Evolutionary conservation across 2,797 vertebrate species (phyloP), one percentile per base, ranked within the genome.

Genomic region (Prionace glauca): DNA sequence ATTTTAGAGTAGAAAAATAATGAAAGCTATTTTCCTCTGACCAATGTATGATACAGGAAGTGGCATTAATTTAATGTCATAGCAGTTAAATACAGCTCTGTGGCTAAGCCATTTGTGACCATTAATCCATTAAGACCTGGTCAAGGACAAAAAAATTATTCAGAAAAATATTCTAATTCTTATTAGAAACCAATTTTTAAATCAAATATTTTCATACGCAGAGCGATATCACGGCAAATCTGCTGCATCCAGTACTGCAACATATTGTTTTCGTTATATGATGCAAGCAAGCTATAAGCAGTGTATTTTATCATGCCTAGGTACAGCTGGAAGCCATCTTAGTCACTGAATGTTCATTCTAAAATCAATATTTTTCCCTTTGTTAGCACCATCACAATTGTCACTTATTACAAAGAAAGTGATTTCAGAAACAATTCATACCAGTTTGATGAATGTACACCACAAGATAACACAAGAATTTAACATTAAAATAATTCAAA

Each of bases 401-500:
- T 92, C n/a, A 92, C 32, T 36, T 92, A 65, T 69, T 36, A 92
- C n/a, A 92, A n/a, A 92, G n/a, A 41, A 69, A 92, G 90, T 41
- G 62, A 92, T n/a, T 90, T 92, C 11, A 69, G 62, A 92, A 92
- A 92, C n/a, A 92, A 92, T 69, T 92, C 36, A 41, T n/a, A 69
- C 22, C 41, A 90, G 29, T 62, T 90, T 60, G 29, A 32, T 62
- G 20, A 41, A 36, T 36, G 62, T 22, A 36, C 90, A 92, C 7
- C 7, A 92, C 90, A 18, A 10, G 65, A 5, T 41, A 69, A 69
- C 88, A 65, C 1, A 65, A 91, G 88, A 91, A 1, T 67, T 91
- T 91, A 65, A 65, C 60, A 88, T 18, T 41, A 69, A 92, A 69
- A 41, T 69, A 92, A 90, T 92, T 92, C n/a, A 69, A 36, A 65